Evolutionary conservation across 2,888 invertebrate species (phyloP).

Genomic region (Pollenia angustigena): DNA sequence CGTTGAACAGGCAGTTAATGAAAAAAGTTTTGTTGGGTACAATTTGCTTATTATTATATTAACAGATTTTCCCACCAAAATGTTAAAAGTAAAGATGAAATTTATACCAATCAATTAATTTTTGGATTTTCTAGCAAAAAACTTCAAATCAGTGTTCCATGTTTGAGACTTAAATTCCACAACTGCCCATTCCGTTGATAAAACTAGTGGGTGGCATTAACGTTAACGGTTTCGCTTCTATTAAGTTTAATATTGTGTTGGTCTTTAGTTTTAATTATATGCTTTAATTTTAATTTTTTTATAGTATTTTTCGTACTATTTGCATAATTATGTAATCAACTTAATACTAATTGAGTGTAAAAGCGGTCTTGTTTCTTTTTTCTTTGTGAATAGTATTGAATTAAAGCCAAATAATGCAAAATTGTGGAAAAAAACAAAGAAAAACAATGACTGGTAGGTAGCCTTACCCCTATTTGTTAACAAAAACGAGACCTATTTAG

Average conservation of each 20-base stretch:
- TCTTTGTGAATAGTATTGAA: constrained; percentile 24
- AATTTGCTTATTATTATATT: too few species aligned
- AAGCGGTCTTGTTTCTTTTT: constrained; percentile 41
- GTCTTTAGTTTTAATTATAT: neutral
- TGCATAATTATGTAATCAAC: constrained; percentile 82
- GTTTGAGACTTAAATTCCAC: neutral
- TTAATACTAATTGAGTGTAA: constrained; percentile 75
- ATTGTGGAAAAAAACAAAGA: neutral
- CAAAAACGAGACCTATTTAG: constrained; percentile 37
- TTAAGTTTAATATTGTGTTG: constrained; percentile 15
- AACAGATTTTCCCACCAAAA: too few species aligned
- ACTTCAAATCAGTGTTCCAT: neutral
- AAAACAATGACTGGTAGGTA: constrained; percentile 25
- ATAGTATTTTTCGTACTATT: constrained; percentile 71
- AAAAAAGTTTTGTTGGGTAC: too few species aligned
- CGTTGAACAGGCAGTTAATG: too few species aligned
- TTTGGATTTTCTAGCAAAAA: too few species aligned
- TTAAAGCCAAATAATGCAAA: constrained; percentile 22
- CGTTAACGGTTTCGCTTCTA: constrained; percentile 5
- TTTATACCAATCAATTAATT: too few species aligned
- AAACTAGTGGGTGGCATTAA: constrained; percentile 17
- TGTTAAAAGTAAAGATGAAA: too few species aligned
- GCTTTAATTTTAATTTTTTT: neutral
- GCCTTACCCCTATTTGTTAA: constrained; percentile 58
- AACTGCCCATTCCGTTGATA: neutral